These are phyloP conservation scores for Polypterus bichir DNA, from an alignment of 2,113 vertebrate genomes.

Conservation along the genomic window DNA sequence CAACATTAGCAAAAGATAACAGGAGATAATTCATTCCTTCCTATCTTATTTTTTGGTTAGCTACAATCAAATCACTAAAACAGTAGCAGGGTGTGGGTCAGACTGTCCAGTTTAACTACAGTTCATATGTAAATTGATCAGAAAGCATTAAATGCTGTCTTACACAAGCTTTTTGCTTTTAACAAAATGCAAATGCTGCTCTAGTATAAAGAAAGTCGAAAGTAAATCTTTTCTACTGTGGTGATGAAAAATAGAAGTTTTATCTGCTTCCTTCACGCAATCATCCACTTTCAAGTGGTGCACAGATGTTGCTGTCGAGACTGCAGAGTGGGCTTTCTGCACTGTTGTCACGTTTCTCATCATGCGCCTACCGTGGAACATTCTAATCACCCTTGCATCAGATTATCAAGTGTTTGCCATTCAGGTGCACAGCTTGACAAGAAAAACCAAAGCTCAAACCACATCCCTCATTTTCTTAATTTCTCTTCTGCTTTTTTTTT, in stretches of 20 bases:
- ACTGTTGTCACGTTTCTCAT: neutral
- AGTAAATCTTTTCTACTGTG: neutral
- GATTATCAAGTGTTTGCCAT: neutral
- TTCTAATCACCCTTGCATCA: too few relatives aligned
- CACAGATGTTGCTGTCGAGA: neutral
- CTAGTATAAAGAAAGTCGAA: too few relatives aligned
- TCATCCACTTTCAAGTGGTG: neutral
- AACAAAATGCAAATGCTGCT: too few relatives aligned
- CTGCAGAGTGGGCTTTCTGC: neutral
- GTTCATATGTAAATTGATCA: too few relatives aligned
- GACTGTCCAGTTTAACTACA: too few relatives aligned
- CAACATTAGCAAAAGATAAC: too few relatives aligned
- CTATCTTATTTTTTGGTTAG: too few relatives aligned
- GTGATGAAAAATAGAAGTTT: neutral
- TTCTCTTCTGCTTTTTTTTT: neutral
- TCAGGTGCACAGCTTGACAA: slow-evolving; percentile 10
- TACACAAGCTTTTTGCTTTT: too few relatives aligned
- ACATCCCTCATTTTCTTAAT: neutral
- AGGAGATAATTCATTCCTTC: too few relatives aligned
- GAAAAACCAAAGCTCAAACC: neutral
- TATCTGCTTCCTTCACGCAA: neutral
- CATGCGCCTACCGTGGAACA: slow-evolving; percentile 2
- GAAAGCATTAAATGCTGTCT: too few relatives aligned
- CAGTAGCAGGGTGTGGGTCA: too few relatives aligned
- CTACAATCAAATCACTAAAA: too few relatives aligned